Conservation (phyloP, 2,797 vertebrate genomes). For the Lagodon rhomboides region DNA sequence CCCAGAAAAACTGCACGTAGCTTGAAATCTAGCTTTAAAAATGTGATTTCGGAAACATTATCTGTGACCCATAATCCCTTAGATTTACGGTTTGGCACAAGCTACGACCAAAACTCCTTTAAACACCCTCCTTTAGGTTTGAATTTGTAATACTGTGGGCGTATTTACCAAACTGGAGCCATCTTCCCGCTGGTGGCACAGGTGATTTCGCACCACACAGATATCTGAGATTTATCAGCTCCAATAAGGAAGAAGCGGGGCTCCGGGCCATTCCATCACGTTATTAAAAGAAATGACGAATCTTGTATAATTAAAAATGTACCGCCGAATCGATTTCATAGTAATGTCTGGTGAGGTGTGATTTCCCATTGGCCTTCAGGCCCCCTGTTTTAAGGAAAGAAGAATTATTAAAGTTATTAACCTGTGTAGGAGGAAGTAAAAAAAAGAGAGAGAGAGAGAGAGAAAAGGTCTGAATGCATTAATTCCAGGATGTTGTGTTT, state of each 20-base stretch:
- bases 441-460: not conserved
- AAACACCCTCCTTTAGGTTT: not conserved
- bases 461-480: conserved; percentile 29
- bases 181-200: not conserved
- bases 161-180: conserved; percentile 25
- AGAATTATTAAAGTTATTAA: conserved; percentile 62
- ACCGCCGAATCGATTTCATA: conserved; percentile 64
- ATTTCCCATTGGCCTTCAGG: conserved; percentile 62
- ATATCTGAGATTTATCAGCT: conserved; percentile 55
- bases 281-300: conserved; percentile 63
- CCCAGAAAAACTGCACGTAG: not conserved
- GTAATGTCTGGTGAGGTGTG: conserved; percentile 48
- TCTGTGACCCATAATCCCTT: not conserved
- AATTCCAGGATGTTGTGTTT: conserved; percentile 56
- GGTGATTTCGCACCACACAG: conserved; percentile 37
- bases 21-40: not conserved
- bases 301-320: conserved; percentile 70
- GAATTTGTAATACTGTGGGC: not conserved
- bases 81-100: not conserved
- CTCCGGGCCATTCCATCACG: conserved; percentile 49
- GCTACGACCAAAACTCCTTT: not conserved
- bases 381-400: conserved; percentile 35
- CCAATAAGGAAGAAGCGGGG: conserved; percentile 40
- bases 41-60: not conserved
- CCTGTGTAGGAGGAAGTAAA: conserved; percentile 31